These are phyloP conservation scores for Polietes domitor DNA, from an alignment of 2,888 invertebrate species.

Conservation along the genomic window DNA sequence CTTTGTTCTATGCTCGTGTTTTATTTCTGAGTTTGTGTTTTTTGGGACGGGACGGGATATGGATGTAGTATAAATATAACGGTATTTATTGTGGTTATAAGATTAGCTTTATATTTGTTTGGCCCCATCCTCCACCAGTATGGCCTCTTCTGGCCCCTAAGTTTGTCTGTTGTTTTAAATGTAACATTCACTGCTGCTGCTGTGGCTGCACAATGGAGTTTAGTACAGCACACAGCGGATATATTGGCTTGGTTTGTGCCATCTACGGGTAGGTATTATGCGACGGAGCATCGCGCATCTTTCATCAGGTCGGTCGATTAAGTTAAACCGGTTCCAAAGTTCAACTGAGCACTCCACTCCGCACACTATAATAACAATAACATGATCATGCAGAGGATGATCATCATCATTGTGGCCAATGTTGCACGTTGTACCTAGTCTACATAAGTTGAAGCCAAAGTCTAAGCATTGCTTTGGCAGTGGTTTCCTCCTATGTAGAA, in stretches of 20 bases:
- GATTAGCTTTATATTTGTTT: conserved; percentile 45
- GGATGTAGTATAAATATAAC: conserved; percentile 45
- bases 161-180: conserved; percentile 18
- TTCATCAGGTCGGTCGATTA: conserved; percentile 62
- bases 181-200: conserved; percentile 4
- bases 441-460: not conserved
- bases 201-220: not conserved
- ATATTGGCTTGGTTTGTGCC: not conserved
- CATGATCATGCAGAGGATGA: not conserved
- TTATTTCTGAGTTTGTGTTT: not conserved
- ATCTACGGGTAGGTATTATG: not conserved
- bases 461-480: not conserved
- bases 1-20: conserved; percentile 28
- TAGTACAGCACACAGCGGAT: not conserved
- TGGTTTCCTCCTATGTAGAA: not conserved
- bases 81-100: conserved; percentile 62
- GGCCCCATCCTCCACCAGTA: not conserved
- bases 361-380: not conserved
- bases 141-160: not conserved
- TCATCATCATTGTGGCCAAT: conserved; percentile 4
- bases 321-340: conserved; percentile 66
- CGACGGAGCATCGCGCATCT: conserved; percentile 42
- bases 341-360: conserved; percentile 34
- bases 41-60: not conserved
- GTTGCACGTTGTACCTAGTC: not conserved